These are phyloP conservation scores for Psettodes erumei DNA, from an alignment of 2,113 vertebrate species.

Conservation along the genomic window DNA sequence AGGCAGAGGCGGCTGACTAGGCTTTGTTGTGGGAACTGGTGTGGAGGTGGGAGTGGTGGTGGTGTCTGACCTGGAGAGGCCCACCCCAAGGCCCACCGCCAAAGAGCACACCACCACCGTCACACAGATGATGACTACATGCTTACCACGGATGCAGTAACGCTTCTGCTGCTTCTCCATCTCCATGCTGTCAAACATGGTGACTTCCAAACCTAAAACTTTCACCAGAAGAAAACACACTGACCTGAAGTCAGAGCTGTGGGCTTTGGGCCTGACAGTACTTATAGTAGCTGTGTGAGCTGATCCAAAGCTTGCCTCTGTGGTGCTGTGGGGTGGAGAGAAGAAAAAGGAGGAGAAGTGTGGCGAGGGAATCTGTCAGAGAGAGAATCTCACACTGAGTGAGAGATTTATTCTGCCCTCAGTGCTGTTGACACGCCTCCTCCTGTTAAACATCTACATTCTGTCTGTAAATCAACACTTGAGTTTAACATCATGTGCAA, in stretches of 20 bases:
- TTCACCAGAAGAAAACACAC: neutral
- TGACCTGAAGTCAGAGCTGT: constrained; percentile 47
- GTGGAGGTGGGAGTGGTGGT: constrained; percentile 24
- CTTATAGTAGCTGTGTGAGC: constrained; percentile 35
- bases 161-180: constrained; percentile 81
- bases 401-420: constrained; percentile 40
- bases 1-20: constrained; percentile 26
- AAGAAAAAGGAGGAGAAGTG: constrained; percentile 42
- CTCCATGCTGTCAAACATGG: constrained; percentile 84
- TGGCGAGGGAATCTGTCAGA: constrained; percentile 37
- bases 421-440: constrained; percentile 33
- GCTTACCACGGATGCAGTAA: constrained; percentile 88
- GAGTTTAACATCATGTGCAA: neutral
- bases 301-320: constrained; percentile 28
- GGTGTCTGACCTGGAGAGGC: constrained; percentile 79
- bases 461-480: constrained; percentile 82
- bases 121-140: constrained; percentile 86
- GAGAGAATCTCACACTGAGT: constrained; percentile 15
- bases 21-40: constrained; percentile 24
- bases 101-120: constrained; percentile 83
- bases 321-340: constrained; percentile 45
- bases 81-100: constrained; percentile 90
- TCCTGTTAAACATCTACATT: constrained; percentile 88
- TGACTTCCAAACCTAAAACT: neutral
- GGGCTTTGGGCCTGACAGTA: constrained; percentile 6